phyloP scores from a whole-genome alignment of 2,888 invertebrate genomes.

The Platypus cylindrus region DNA sequence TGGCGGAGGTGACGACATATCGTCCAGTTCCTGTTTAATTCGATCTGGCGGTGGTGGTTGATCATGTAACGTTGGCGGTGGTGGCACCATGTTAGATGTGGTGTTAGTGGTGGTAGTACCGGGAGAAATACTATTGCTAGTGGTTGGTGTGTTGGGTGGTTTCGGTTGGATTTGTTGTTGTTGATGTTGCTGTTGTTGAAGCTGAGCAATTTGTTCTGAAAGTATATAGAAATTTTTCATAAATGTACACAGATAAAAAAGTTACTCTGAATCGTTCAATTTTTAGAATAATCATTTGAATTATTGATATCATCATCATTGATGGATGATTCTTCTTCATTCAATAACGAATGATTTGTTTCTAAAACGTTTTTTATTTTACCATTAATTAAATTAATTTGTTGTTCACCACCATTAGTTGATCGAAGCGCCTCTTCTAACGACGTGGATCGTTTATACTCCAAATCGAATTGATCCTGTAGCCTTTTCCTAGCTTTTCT shows the following conservation, averaged over 20 bases:
- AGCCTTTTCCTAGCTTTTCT: conserved; percentile 67
- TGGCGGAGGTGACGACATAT: too few species aligned
- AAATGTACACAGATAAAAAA: not conserved
- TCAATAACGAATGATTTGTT: not conserved
- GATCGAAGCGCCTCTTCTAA: conserved; percentile 70
- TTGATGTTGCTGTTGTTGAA: conserved; percentile 20
- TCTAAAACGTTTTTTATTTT: too few species aligned
- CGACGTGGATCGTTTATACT: conserved; percentile 66
- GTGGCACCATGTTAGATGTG: conserved; percentile 5
- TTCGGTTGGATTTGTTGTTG: conserved; percentile 11
- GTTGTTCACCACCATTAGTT: conserved; percentile 64
- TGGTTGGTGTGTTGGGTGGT: conserved; percentile 6
- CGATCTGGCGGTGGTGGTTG: conserved; percentile 20
- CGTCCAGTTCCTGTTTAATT: conserved; percentile 26
- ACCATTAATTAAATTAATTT: conserved; percentile 71
- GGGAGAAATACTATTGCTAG: too few species aligned
- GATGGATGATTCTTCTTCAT: not conserved
- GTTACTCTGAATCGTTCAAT: not conserved
- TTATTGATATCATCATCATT: not conserved
- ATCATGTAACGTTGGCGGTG: conserved; percentile 19
- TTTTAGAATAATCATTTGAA: not conserved
- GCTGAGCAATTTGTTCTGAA: conserved; percentile 23
- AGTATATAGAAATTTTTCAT: not conserved
- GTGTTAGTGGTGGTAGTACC: conserved; percentile 21
- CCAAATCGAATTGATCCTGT: conserved; percentile 73